These are phyloP conservation scores for Epinotia bilunana DNA, from an alignment of 2,888 invertebrate genomes.

Conservation along the genomic window DNA sequence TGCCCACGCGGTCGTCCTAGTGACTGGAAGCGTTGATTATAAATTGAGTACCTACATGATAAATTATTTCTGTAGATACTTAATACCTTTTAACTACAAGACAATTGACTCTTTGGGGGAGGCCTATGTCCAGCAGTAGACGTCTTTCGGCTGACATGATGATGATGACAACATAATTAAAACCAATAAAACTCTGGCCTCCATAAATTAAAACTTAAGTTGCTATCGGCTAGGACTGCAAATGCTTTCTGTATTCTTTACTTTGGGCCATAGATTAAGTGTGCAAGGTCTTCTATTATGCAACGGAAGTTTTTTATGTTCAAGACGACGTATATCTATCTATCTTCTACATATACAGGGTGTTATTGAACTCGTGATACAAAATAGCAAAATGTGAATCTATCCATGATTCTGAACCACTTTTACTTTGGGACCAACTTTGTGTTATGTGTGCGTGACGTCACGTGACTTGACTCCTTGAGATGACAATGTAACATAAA, in stretches of 20 bases:
- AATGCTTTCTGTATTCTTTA: too few species aligned
- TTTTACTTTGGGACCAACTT: too few species aligned
- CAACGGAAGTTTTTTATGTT: not conserved
- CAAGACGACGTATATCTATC: not conserved
- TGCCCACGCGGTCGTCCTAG: constrained; percentile 20
- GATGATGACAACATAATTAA: not conserved
- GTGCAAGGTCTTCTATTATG: not conserved
- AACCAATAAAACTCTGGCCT: not conserved
- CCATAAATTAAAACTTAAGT: constrained; percentile 1
- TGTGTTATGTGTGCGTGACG: too few species aligned
- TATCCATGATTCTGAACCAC: too few species aligned
- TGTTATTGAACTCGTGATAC: too few species aligned
- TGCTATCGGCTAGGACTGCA: not conserved
- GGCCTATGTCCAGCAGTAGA: too few species aligned
- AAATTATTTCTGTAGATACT: not conserved
- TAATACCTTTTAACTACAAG: not conserved
- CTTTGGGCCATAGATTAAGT: too few species aligned
- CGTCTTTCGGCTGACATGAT: too few species aligned
- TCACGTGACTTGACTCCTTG: too few species aligned
- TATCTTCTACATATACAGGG: too few species aligned
- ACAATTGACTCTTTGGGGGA: not conserved
- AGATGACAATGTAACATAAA: too few species aligned
- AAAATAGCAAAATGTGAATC: too few species aligned
- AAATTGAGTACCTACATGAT: constrained; percentile 12
- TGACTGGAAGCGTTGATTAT: constrained; percentile 7